phyloP scores from a whole-genome alignment of 2,113 vertebrate species.

The Vireo altiloquus region DNA sequence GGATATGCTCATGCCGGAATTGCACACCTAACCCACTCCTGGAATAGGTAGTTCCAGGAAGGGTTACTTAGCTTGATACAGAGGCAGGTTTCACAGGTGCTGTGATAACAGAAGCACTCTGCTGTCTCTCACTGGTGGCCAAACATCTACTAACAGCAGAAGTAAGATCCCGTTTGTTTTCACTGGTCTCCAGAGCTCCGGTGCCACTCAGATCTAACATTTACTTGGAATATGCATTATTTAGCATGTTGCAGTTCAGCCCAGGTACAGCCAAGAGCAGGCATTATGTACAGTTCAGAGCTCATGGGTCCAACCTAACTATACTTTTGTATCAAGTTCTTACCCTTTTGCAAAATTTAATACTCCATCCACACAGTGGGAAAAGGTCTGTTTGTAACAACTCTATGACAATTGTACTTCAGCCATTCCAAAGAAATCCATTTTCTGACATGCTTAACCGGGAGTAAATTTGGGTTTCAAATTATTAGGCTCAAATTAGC shows the following conservation, averaged over 20 bases:
- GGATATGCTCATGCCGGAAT: background rate
- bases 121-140: background rate
- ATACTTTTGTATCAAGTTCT: background rate
- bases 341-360: background rate
- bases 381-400: background rate
- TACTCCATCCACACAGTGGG: background rate
- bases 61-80: background rate
- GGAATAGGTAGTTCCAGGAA: background rate
- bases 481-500: constrained; percentile 14
- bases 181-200: background rate
- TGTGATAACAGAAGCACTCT: background rate
- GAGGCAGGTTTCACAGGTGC: background rate
- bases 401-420: background rate
- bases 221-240: constrained; percentile 17
- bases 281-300: background rate
- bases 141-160: background rate
- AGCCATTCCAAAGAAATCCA: background rate
- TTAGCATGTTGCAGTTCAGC: background rate
- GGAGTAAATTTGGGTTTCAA: background rate
- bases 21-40: background rate
- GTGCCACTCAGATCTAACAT: background rate
- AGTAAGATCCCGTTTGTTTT: background rate
- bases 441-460: background rate
- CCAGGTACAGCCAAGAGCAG: background rate
- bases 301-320: background rate